Percentiles rank a stretch among this genome's conserved stretches.
phyloP scores from a whole-genome alignment of 2,113 vertebrate species.

The Acanthochromis polyacanthus region DNA sequence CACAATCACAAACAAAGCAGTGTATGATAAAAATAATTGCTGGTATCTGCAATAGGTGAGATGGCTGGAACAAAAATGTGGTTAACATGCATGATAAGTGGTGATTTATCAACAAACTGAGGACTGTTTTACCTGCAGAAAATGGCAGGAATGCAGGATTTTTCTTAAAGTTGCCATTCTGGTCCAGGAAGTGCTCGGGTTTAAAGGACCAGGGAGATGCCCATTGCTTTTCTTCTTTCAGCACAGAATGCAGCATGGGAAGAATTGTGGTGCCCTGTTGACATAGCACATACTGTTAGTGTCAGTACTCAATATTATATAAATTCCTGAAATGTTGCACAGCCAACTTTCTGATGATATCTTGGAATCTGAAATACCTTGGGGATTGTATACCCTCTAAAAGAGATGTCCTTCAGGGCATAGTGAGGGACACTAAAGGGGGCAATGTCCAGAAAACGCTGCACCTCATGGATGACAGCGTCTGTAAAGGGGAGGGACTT shows the following conservation, averaged over 20 bases:
- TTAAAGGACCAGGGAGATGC: constrained; percentile 51
- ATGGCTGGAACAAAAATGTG: fast-evolving
- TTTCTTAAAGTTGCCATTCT: constrained; percentile 66
- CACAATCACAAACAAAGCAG: neutral
- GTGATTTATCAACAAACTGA: neutral
- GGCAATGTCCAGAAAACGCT: constrained; percentile 73
- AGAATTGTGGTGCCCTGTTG: constrained; percentile 58
- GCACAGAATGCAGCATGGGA: constrained; percentile 67
- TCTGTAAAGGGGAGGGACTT: constrained; percentile 83
- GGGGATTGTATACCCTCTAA: constrained; percentile 79
- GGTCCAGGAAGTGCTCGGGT: constrained; percentile 64
- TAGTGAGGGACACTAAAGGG: constrained; percentile 79
- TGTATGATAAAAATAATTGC: too few species aligned
- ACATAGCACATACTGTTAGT: neutral
- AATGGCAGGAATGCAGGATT: constrained; percentile 64
- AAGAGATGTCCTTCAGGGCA: constrained; percentile 64
- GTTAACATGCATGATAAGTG: neutral
- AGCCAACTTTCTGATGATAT: neutral
- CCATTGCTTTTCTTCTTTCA: constrained; percentile 63
- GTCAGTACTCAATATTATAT: neutral
- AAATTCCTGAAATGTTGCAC: neutral
- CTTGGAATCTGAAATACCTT: constrained; percentile 59
- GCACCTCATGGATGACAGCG: constrained; percentile 81
- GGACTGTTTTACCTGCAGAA: constrained; percentile 40
- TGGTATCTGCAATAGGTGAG: too few species aligned